These are phyloP conservation scores for Drosophila biarmipes DNA, from an alignment of 1,140 invertebrate species.

Conservation along the genomic window DNA sequence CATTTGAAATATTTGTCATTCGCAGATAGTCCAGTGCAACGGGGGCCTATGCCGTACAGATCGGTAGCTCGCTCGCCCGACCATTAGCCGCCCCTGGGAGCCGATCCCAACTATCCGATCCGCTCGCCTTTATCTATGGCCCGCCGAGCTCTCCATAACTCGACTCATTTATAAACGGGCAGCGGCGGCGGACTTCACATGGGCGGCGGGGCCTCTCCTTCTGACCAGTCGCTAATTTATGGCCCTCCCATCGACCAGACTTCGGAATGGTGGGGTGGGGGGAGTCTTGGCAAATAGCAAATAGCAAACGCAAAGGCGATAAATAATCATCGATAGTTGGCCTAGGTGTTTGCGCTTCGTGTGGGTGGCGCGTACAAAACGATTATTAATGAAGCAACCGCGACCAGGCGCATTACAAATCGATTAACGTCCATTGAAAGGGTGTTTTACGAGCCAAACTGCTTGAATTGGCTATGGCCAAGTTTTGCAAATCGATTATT, in stretches of 20 bases:
- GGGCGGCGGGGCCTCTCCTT: slow-evolving; percentile 8
- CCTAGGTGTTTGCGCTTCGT: slow-evolving; percentile 25
- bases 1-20: slow-evolving; percentile 83
- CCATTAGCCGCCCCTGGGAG: slow-evolving; percentile 33
- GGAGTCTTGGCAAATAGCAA: background rate
- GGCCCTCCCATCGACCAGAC: slow-evolving; percentile 10
- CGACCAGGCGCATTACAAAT: slow-evolving; percentile 30
- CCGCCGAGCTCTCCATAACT: slow-evolving; percentile 37
- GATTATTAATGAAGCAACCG: slow-evolving; percentile 39
- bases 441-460: slow-evolving; percentile 16
- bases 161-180: slow-evolving; percentile 45
- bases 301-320: slow-evolving; percentile 14
- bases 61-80: slow-evolving; percentile 6
- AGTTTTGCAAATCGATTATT: slow-evolving; percentile 20
- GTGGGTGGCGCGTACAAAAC: slow-evolving; percentile 49
- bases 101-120: background rate
- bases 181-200: slow-evolving; percentile 51
- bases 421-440: slow-evolving; percentile 31
- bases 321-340: slow-evolving; percentile 40
- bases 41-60: background rate
- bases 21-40: slow-evolving; percentile 57
- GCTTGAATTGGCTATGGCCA: slow-evolving; percentile 11
- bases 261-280: background rate
- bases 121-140: slow-evolving; percentile 33
- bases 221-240: slow-evolving; percentile 45